These are phyloP conservation scores for Dendrocopos noguchii DNA, from an alignment of 2,113 vertebrate genomes.

Conservation along the genomic window DNA sequence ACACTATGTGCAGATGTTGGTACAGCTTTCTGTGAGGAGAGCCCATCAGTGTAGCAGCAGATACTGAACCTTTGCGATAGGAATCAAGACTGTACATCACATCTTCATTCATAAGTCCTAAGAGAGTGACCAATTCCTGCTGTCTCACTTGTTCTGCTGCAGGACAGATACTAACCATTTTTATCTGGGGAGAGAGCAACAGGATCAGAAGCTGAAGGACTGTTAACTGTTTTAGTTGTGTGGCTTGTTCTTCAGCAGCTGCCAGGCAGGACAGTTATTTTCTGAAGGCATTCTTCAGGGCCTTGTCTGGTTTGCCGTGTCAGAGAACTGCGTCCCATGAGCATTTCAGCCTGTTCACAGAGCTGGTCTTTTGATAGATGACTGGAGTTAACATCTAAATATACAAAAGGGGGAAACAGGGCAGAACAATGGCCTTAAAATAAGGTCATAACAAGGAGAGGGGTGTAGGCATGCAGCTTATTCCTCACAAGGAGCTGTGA, in stretches of 20 bases:
- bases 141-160: background rate
- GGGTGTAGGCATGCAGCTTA: background rate
- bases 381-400: background rate
- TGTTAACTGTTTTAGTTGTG: background rate
- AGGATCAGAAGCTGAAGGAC: background rate
- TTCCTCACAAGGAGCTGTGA: background rate
- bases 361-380: background rate
- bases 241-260: background rate
- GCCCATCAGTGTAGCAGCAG: background rate
- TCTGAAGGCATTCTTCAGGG: background rate
- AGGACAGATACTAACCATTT: background rate
- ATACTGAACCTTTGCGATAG: background rate
- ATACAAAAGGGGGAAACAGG: background rate
- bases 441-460: background rate
- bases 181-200: background rate
- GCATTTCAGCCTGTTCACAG: background rate
- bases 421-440: background rate
- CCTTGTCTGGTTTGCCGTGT: background rate
- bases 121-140: background rate
- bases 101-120: too few relatives aligned
- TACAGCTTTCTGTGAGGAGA: background rate
- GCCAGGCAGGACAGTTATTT: background rate
- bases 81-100: background rate
- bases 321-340: background rate
- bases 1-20: rapidly evolving